Percentiles rank a stretch among this genome's conserved stretches.
phyloP scores from a whole-genome alignment of 2,113 vertebrate genomes.

The Alethe castanea region DNA sequence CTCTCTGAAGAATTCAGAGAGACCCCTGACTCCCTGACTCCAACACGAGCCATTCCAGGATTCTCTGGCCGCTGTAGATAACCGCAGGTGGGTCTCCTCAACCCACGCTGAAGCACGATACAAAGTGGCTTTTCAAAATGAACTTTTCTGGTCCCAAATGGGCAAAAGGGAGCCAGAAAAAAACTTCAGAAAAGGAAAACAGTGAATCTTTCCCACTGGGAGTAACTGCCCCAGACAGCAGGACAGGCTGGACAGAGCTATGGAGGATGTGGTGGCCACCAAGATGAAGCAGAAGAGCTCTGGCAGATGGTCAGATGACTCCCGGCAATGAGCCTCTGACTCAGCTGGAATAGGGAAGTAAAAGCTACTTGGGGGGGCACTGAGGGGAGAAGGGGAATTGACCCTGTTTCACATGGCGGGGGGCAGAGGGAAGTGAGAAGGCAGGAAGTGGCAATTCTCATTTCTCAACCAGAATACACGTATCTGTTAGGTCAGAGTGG shows the following conservation, averaged over 20 bases:
- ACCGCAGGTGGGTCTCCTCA: neutral
- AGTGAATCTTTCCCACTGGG: fast-evolving
- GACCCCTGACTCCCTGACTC: no score
- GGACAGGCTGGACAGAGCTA: neutral
- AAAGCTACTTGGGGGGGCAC: neutral
- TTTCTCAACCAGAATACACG: neutral
- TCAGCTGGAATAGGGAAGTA: neutral
- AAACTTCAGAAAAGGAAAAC: neutral
- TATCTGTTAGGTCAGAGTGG: neutral
- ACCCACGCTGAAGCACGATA: fast-evolving
- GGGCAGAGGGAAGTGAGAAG: neutral
- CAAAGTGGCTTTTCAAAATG: neutral
- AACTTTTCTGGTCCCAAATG: neutral
- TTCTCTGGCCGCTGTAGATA: fast-evolving
- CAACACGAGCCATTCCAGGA: neutral
- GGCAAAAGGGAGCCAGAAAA: no score
- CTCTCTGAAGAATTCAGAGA: no score
- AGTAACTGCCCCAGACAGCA: neutral
- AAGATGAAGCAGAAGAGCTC: fast-evolving
- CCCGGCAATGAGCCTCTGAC: neutral
- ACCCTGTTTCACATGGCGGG: fast-evolving
- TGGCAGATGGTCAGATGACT: neutral
- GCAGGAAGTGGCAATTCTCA: neutral
- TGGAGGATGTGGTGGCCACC: neutral
- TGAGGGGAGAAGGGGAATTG: neutral